Base-by-base conservation (phyloP, 2,888 invertebrate species). In the Mesorhabditis spiculigera region DNA sequence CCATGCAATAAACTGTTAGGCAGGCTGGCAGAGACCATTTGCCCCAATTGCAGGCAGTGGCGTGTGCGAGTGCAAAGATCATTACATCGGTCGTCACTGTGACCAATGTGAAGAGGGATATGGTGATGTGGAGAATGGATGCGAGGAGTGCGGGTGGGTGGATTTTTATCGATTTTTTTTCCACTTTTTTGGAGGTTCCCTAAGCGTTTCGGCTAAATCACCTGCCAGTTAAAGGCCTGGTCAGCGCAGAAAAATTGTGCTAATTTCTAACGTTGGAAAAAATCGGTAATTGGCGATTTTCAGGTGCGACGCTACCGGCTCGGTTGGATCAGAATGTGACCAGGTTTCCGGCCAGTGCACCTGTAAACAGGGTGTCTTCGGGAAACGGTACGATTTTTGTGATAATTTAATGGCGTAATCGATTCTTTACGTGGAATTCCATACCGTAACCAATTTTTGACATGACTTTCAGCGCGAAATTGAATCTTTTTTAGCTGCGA, bases 91-190 rank as follows among this genome's bases (percentile, higher is more conserved):
- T 6, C 75, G 77, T 4, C 86, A 84, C 64, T 88, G 88, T 80
- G 87, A 88, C 75, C 78, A 83, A 28, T 88, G 88, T 74, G 68
- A 67, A 65, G 87, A 88, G 68, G 91, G 92, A 41, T 91, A 89
- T 84, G 91, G 91, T 81, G 91, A 93, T 81, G 89, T 93, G 62
- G 90, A 91, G 5, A 90, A 91, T 5, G 91, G 92, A 44, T 96
- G 95, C 86, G 90, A 90, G 2, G 88, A 90, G 16, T 94, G 96
- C 87, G 90, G 84, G 69, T 88, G n/a, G n/a, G n/a, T n/a, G n/a
- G n/a, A n/a, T n/a, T 28, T 28, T 28, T 28, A 28, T 28, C 28
- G 28, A 28, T 28, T 28, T 28, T 28, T n/a, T n/a, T n/a, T n/a
- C n/a, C n/a, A n/a, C n/a, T n/a, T n/a, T n/a, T n/a, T n/a, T n/a